These are phyloP conservation scores for Carcharodon carcharias DNA, from an alignment of 2,797 vertebrate species.

Conservation along the genomic window DNA sequence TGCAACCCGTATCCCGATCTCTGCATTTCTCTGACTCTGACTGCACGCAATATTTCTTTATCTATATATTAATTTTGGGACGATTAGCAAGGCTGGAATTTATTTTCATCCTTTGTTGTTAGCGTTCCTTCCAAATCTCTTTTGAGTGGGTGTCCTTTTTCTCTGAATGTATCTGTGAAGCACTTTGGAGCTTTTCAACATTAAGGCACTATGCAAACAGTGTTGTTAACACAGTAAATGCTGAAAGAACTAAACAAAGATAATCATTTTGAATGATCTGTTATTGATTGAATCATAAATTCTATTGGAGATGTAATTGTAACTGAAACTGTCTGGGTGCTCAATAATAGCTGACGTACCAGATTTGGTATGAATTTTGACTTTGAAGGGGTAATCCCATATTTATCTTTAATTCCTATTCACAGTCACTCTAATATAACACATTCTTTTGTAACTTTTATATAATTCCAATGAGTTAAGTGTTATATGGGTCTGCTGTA, in stretches of 20 bases:
- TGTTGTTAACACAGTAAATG: not conserved
- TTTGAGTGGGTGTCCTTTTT: not conserved
- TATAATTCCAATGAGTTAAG: not conserved
- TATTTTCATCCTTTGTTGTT: not conserved
- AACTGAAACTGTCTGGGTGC: not conserved
- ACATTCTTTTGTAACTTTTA: not conserved
- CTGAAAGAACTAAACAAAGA: not conserved
- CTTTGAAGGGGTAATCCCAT: not conserved
- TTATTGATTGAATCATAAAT: not conserved
- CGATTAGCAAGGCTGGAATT: not conserved
- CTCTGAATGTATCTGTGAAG: not conserved
- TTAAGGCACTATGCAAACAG: not conserved
- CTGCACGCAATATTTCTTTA: not conserved
- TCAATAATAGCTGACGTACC: not conserved
- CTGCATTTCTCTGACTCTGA: not conserved
- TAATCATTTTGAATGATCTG: not conserved
- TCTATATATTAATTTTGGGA: not conserved
- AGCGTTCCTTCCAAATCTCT: not conserved
- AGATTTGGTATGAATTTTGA: not conserved
- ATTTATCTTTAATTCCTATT: not conserved
- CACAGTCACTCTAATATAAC: not conserved
- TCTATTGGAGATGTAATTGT: not conserved
- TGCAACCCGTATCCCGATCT: not conserved
- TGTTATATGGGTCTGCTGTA: not conserved
- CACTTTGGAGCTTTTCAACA: not conserved